phyloP scores from a whole-genome alignment of 2,888 invertebrate species.

The Pocota personata region DNA sequence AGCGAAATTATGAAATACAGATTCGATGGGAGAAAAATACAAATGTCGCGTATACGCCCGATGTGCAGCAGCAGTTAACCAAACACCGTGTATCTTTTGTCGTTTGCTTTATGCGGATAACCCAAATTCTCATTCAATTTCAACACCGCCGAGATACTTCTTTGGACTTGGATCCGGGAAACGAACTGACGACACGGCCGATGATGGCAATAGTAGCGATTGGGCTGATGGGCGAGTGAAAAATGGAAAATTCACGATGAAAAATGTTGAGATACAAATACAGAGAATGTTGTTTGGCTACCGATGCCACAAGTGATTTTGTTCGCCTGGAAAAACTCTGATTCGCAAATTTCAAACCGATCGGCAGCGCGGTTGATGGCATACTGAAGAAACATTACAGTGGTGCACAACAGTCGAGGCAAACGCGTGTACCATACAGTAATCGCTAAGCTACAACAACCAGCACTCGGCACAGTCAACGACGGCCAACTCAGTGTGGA shows the following conservation, averaged over 20 bases:
- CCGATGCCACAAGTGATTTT: slow-evolving; percentile 73
- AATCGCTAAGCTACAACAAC: slow-evolving; percentile 6
- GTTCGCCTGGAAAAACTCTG: slow-evolving; percentile 42
- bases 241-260: neutral
- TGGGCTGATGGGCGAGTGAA: neutral
- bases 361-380: slow-evolving; percentile 74
- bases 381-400: slow-evolving; percentile 73
- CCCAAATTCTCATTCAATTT: slow-evolving; percentile 70
- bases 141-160: slow-evolving; percentile 32
- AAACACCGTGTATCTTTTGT: slow-evolving; percentile 65
- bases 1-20: slow-evolving; percentile 1
- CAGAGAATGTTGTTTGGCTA: slow-evolving; percentile 66
- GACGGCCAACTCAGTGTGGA: slow-evolving; percentile 20
- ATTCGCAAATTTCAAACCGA: slow-evolving; percentile 73
- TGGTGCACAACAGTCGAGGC: slow-evolving; percentile 72
- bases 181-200: neutral
- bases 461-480: slow-evolving; percentile 8
- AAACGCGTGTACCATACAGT: slow-evolving; percentile 57
- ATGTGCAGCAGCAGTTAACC: slow-evolving; percentile 45
- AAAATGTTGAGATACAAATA: slow-evolving; percentile 28
- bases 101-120: slow-evolving; percentile 54
- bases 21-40: neutral
- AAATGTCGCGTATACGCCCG: slow-evolving; percentile 74
- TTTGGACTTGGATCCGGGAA: neutral
- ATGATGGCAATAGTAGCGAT: slow-evolving; percentile 2